phyloP scores from a whole-genome alignment of 2,113 vertebrate genomes.

The Paradisaea rubra region DNA sequence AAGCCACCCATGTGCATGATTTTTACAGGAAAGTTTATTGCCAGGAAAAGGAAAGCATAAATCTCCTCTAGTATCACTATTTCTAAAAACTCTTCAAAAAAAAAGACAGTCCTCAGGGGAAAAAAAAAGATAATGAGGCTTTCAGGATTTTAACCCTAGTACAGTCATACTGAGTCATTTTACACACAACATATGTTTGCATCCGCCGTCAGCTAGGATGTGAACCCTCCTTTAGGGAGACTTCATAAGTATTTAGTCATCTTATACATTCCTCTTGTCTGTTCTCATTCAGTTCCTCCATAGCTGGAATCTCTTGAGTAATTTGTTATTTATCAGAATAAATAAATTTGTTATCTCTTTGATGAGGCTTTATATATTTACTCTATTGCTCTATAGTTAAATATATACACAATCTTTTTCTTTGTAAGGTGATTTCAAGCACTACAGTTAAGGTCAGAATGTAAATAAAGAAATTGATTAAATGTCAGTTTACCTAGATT shows the following conservation, averaged over 20 bases:
- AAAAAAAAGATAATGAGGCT: background rate
- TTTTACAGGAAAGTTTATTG: background rate
- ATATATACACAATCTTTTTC: background rate
- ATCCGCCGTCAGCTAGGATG: background rate
- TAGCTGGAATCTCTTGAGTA: background rate
- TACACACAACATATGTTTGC: background rate
- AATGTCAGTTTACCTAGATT: constrained; percentile 9
- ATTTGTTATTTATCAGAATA: background rate
- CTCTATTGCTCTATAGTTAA: background rate
- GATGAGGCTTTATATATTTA: background rate
- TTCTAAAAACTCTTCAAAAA: background rate
- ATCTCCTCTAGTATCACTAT: background rate
- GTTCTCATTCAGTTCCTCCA: background rate
- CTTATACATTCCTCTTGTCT: background rate
- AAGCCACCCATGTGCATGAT: background rate
- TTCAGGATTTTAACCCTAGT: background rate
- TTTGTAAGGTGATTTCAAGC: background rate
- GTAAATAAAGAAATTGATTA: constrained; percentile 38
- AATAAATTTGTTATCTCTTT: background rate
- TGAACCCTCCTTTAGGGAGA: background rate
- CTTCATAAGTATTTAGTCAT: background rate
- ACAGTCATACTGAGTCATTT: background rate
- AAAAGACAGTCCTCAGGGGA: background rate
- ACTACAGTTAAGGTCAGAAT: background rate
- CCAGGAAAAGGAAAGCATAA: background rate